Evolutionary conservation across 2,113 vertebrate species (phyloP).

Genomic region (Pleuronectes platessa): DNA sequence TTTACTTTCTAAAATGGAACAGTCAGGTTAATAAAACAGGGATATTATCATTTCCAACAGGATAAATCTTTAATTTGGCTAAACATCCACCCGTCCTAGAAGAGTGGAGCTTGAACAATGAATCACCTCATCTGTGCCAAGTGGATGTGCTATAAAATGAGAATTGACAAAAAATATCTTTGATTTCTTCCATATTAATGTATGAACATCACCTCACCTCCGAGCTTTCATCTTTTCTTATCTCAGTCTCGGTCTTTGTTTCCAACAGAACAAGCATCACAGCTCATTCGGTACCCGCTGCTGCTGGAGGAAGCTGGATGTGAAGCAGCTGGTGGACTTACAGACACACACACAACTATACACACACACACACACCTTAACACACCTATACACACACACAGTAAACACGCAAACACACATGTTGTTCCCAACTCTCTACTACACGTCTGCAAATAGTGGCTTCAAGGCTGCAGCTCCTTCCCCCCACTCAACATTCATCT

Average conservation of each 20-base stretch:
- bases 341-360: neutral
- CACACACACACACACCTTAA: neutral
- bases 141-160: slow-evolving; percentile 46
- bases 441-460: slow-evolving; percentile 14
- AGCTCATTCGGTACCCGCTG: neutral
- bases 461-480: slow-evolving; percentile 55
- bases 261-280: neutral
- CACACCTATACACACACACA: neutral
- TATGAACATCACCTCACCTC: slow-evolving; percentile 25
- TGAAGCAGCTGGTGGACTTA: slow-evolving; percentile 24
- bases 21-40: slow-evolving; percentile 1
- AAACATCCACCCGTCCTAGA: slow-evolving; percentile 34
- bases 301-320: slow-evolving; percentile 35
- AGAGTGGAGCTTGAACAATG: slow-evolving; percentile 39
- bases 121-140: slow-evolving; percentile 40
- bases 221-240: slow-evolving; percentile 41
- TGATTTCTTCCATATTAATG: slow-evolving; percentile 18
- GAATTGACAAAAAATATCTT: slow-evolving; percentile 30
- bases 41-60: slow-evolving; percentile 44
- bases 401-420: slow-evolving; percentile 4
- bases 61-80: slow-evolving; percentile 44
- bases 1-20: slow-evolving; percentile 17
- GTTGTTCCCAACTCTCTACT: slow-evolving; percentile 1
- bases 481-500: slow-evolving; percentile 29
- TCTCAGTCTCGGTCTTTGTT: slow-evolving; percentile 29